These are phyloP conservation scores for Stenurella melanura DNA, from an alignment of 2,888 invertebrate genomes.

Conservation along the genomic window DNA sequence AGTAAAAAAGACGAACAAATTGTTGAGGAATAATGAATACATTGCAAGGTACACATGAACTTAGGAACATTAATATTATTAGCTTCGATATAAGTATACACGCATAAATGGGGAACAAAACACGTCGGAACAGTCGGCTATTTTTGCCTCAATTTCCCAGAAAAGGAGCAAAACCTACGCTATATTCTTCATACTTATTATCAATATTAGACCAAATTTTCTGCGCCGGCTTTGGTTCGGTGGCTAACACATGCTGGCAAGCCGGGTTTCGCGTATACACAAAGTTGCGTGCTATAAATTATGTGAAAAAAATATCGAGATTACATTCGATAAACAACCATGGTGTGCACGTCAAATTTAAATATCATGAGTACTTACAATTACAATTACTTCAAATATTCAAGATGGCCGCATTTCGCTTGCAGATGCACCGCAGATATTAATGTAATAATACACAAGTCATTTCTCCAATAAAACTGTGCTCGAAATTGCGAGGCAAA, in stretches of 20 bases:
- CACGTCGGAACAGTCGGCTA: too few species aligned
- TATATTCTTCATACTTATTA: neutral
- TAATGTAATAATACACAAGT: constrained; percentile 44
- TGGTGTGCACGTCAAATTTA: constrained; percentile 66
- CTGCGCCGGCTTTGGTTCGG: constrained; percentile 6
- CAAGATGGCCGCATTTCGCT: constrained; percentile 64
- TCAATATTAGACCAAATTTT: neutral
- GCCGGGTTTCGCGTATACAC: neutral
- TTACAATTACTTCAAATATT: constrained; percentile 67
- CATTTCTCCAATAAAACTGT: constrained; percentile 42
- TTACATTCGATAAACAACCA: constrained; percentile 65
- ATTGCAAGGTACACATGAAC: too few species aligned
- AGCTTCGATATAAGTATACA: too few species aligned
- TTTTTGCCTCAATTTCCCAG: too few species aligned
- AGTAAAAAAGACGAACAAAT: too few species aligned
- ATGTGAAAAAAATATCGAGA: constrained; percentile 64
- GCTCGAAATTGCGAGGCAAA: constrained; percentile 45
- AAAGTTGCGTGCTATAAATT: constrained; percentile 65
- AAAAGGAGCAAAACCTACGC: too few species aligned
- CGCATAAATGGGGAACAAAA: too few species aligned
- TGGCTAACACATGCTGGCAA: neutral
- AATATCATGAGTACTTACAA: constrained; percentile 66
- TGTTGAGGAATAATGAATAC: too few species aligned
- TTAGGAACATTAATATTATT: too few species aligned
- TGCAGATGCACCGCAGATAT: constrained; percentile 53